Evolutionary conservation across 2,888 invertebrate species (phyloP), one percentile per base, ranked within the genome.

Genomic region (Cephalotes varians): DNA sequence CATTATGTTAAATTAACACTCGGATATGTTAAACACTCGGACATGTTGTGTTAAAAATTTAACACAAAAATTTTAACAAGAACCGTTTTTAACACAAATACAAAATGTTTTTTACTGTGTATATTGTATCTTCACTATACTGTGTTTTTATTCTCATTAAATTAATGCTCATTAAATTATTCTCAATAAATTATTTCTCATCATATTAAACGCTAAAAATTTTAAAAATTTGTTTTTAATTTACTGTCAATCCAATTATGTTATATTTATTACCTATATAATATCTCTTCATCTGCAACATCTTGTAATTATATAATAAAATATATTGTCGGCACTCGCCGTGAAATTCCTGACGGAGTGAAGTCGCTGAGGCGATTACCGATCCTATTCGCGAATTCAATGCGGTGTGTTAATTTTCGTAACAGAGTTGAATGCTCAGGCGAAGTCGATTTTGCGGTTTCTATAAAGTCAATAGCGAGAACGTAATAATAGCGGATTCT

Each of bases 361-460:
- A 54, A 34, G 7, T 28, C 44, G 12, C 1, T 28, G 18, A 4
- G 15, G 44, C 31, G n/a, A 56, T 56, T 12, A 37, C 49, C 18
- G 54, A 67, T 67, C 18, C 18, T 65, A 77, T 77, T 67, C 56
- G 69, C 69, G 56, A 34, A 34, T 79, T 69, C 56, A 69, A 58
- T 58, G 56, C 40, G 31, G 54, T 15, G 54, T 54, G 77, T 69
- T 79, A 56, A 79, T 79, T 67, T 79, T 69, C 44, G 56, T 56
- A 79, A 86, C 64, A 81, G 87, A 81, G 67, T 71, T 84, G 85
- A 85, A 86, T 88, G 86, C 67, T 47, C 86, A 83, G 83, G 86
- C 82, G 80, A 87, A 91, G 91, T 92, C 90, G 91, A 92, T 92
- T 92, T 90, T 90, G 91, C 89, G 91, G 86, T 87, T 89, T 88